Base-by-base conservation (phyloP, 2,113 vertebrate genomes). In the Pelobates fuscus region DNA sequence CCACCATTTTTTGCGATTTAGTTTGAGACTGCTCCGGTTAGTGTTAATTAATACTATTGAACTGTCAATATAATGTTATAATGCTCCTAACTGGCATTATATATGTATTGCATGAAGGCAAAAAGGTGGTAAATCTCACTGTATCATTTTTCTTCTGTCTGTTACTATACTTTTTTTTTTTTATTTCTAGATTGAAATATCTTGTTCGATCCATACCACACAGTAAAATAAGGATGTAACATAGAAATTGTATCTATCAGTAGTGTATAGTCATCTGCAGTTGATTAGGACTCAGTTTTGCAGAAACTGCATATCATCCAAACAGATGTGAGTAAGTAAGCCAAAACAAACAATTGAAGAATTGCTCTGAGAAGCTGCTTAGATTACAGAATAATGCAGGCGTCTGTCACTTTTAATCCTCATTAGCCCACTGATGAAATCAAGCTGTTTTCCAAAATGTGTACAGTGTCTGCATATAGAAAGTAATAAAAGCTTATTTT, bases 261-360 rank as follows among this genome's bases (percentile, higher is more conserved):
- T 12, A 8, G 7, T 49, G 17, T 49, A 18, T 49, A 49, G 44
- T 49, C 44, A 49, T 49, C 44, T 49, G 44, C 17, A 49, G 44
- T 49, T 71, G 69, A 71, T 71, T 71, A 71, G 21, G 59, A 55
- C 61, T 72, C 27, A 8, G 14, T 63, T 63, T 72, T 63, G 43
- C 27, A 72, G 26, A 54, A 32, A 26, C 52, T 32, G 60, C 59
- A 37, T 24, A 72, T 43, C 20, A 23, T 63, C 61, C 43, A 63
- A 72, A 29, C 60, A 63, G 59, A 72, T 72, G 70, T 72, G 60
- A 49, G 60, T 14, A 49, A 2, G 26, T 24, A 54, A 27, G 29
- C 60, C 60, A 72, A 72, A 41, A 72, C 70, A 72, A 72, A 72
- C 70, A 72, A 43, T 29, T 71, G 24, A 49, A 71, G 41, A 71